Conservation (phyloP, 2,888 invertebrate species). For the Molorchus minor region DNA sequence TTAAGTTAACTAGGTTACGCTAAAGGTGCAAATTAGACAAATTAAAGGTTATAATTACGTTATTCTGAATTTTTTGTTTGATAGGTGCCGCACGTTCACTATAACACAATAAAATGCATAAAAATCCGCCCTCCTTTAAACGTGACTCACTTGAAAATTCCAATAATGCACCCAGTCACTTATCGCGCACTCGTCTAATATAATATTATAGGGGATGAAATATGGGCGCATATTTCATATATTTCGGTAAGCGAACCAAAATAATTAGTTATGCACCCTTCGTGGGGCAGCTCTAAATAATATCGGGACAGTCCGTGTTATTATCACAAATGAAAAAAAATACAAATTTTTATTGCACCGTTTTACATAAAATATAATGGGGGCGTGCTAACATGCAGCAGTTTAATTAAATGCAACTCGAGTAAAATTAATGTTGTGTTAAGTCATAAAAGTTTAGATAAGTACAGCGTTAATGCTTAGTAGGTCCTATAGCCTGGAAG, state of each 20-base stretch:
- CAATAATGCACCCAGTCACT: constrained; percentile 7
- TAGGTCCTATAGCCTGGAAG: too few relatives aligned
- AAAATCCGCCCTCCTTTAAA: background rate
- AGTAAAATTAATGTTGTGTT: constrained; percentile 17
- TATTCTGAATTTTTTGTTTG: too few relatives aligned
- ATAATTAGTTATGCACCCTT: constrained; percentile 22
- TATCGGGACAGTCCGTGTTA: background rate
- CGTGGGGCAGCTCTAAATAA: background rate
- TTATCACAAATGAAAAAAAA: constrained; percentile 1
- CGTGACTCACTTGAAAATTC: constrained; percentile 18
- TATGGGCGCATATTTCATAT: background rate
- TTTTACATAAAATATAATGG: constrained; percentile 6
- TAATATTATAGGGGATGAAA: constrained; percentile 16
- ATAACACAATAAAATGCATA: too few relatives aligned
- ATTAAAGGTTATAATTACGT: too few relatives aligned
- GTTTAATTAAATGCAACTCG: constrained; percentile 16
- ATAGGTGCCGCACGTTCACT: too few relatives aligned
- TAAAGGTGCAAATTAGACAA: too few relatives aligned
- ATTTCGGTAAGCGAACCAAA: constrained; percentile 13
- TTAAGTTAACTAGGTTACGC: too few relatives aligned
- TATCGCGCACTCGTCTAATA: constrained; percentile 2
- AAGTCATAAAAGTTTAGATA: constrained; percentile 18
- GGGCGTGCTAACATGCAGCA: constrained; percentile 8
- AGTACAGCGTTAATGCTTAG: too few relatives aligned
- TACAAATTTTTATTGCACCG: constrained; percentile 12